Conservation (phyloP, 2,797 vertebrate genomes). For the Diplodus sargus region DNA sequence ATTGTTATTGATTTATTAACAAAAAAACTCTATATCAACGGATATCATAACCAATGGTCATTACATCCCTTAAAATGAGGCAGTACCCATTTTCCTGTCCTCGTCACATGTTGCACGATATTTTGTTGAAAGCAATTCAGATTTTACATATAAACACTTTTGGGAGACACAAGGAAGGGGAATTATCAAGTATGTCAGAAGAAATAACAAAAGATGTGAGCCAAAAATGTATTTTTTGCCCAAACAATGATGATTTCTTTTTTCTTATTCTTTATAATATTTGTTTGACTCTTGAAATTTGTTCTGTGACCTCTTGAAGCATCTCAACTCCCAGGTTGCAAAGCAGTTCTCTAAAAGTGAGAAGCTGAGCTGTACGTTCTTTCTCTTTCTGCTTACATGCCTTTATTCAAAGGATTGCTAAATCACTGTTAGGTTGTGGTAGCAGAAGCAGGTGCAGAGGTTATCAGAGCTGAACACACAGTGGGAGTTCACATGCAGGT, state of each 20-base stretch:
- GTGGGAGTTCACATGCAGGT: conserved; percentile 74
- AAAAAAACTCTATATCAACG: too few species aligned
- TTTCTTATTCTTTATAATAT: neutral
- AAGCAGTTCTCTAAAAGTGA: too few species aligned
- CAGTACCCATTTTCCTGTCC: too few species aligned
- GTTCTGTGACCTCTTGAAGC: neutral
- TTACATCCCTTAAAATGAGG: too few species aligned
- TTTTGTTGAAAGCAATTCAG: too few species aligned
- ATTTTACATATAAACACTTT: too few species aligned
- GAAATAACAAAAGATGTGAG: neutral
- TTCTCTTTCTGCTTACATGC: conserved; percentile 21
- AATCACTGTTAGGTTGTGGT: conserved; percentile 47
- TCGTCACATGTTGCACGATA: too few species aligned
- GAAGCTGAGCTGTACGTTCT: too few species aligned
- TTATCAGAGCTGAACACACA: conserved; percentile 70
- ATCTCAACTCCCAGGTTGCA: neutral
- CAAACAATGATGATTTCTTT: neutral
- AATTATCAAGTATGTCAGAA: neutral
- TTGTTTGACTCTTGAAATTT: neutral
- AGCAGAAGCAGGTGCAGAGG: conserved; percentile 41
- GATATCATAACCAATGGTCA: too few species aligned
- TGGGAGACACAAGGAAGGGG: too few species aligned
- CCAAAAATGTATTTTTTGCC: neutral
- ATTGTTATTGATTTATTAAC: neutral
- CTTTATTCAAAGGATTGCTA: conserved; percentile 43